Evolutionary conservation across 2,113 vertebrate genomes (phyloP).

Genomic region (Tupaia tana): DNA sequence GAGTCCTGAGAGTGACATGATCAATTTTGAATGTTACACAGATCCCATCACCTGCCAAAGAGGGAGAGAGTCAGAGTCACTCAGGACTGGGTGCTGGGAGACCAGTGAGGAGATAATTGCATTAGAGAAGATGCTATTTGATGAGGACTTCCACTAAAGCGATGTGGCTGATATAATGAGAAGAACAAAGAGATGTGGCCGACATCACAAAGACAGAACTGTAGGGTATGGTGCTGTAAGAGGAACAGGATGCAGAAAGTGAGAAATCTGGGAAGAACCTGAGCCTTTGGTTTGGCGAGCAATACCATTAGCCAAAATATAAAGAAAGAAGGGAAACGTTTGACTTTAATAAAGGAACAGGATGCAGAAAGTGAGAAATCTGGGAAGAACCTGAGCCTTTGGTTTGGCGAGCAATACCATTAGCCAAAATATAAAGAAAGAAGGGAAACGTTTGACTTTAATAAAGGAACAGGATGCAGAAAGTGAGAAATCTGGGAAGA

Average conservation of each 20-base stretch:
- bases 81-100: background rate
- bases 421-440: background rate
- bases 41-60: background rate
- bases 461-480: background rate
- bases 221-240: background rate
- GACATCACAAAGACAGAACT: background rate
- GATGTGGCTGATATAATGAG: background rate
- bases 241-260: background rate
- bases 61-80: background rate
- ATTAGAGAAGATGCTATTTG: background rate
- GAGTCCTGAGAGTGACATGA: background rate
- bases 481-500: background rate
- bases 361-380: background rate
- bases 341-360: background rate
- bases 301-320: background rate
- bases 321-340: no score
- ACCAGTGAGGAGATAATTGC: slow-evolving; percentile 12
- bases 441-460: no score
- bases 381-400: background rate
- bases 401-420: background rate
- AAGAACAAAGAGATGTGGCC: background rate
- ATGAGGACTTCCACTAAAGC: slow-evolving; percentile 7
- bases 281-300: background rate
- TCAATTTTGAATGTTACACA: slow-evolving; percentile 29
- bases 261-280: background rate